These are phyloP conservation scores for Chaunax sp. DNA, from an alignment of 2,797 vertebrate species.

Conservation along the genomic window DNA sequence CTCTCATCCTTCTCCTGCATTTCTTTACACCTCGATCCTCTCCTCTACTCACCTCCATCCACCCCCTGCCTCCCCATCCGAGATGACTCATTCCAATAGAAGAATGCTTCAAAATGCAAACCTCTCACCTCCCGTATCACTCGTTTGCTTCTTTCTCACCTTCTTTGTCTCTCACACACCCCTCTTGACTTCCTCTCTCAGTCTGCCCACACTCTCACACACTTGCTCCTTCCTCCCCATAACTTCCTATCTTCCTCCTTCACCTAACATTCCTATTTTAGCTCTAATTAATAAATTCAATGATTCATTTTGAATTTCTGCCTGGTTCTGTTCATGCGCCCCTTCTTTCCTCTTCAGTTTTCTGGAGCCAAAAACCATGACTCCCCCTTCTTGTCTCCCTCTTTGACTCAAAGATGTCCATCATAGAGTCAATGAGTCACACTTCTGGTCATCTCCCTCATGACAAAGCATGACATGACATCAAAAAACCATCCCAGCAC, in stretches of 20 bases:
- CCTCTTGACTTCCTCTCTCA: constrained; percentile 6
- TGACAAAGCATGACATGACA: constrained; percentile 24
- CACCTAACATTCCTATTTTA: constrained; percentile 1
- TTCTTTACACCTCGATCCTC: constrained; percentile 53
- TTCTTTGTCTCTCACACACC: constrained; percentile 1
- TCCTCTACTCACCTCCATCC: constrained; percentile 22
- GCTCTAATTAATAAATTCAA: not conserved
- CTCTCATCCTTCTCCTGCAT: constrained; percentile 53
- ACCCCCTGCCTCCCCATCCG: not conserved
- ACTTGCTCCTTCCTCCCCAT: not conserved
- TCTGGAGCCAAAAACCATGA: constrained; percentile 17
- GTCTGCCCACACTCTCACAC: not conserved
- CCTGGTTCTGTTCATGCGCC: constrained; percentile 10
- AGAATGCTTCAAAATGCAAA: constrained; percentile 31
- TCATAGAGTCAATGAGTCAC: constrained; percentile 54
- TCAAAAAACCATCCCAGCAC: not conserved
- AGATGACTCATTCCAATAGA: constrained; percentile 42
- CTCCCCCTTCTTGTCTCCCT: not conserved
- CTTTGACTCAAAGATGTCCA: constrained; percentile 27
- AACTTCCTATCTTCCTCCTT: not conserved
- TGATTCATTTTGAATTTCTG: constrained; percentile 2
- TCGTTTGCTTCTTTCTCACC: constrained; percentile 23
- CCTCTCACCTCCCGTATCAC: constrained; percentile 22
- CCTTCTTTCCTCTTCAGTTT: constrained; percentile 18
- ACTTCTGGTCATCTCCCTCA: constrained; percentile 24